phyloP scores from a whole-genome alignment of 2,113 vertebrate species.

The Pseudolaguvia tuberculata region DNA sequence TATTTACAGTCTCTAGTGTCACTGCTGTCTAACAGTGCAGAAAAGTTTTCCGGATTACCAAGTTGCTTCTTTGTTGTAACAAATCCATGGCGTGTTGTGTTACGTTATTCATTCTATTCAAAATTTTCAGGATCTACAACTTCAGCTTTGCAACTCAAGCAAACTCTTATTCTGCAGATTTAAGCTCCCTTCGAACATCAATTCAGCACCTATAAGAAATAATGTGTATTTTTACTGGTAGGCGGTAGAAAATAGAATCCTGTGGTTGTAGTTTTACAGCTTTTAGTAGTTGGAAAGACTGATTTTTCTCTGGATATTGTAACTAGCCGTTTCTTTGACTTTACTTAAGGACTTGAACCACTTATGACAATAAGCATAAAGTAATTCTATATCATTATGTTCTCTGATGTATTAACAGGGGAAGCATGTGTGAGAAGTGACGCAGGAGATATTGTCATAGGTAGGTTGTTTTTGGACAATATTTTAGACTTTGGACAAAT shows the following conservation, averaged over 20 bases:
- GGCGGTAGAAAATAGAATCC: too few species aligned
- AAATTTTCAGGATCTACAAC: too few species aligned
- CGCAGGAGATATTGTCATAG: conserved; percentile 63
- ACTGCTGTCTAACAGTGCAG: neutral
- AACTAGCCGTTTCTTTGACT: neutral
- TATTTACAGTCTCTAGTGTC: neutral
- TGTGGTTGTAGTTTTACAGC: too few species aligned
- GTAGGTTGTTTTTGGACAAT: conserved; percentile 48
- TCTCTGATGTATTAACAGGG: conserved; percentile 52
- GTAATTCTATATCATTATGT: neutral
- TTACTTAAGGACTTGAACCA: neutral
- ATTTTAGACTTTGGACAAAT: neutral
- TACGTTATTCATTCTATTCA: too few species aligned
- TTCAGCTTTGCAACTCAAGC: too few species aligned
- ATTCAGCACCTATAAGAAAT: too few species aligned
- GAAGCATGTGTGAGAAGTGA: conserved; percentile 56
- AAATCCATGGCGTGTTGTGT: too few species aligned
- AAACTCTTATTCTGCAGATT: too few species aligned
- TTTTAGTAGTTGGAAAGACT: too few species aligned
- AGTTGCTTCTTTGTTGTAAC: neutral
- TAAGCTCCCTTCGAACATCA: too few species aligned
- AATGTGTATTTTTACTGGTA: too few species aligned
- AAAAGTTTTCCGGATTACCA: neutral
- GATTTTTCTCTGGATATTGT: neutral
- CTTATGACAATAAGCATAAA: neutral